These are phyloP conservation scores for Pseudomyrmex dendroicus DNA, from an alignment of 1,140 invertebrate genomes.

Conservation along the genomic window DNA sequence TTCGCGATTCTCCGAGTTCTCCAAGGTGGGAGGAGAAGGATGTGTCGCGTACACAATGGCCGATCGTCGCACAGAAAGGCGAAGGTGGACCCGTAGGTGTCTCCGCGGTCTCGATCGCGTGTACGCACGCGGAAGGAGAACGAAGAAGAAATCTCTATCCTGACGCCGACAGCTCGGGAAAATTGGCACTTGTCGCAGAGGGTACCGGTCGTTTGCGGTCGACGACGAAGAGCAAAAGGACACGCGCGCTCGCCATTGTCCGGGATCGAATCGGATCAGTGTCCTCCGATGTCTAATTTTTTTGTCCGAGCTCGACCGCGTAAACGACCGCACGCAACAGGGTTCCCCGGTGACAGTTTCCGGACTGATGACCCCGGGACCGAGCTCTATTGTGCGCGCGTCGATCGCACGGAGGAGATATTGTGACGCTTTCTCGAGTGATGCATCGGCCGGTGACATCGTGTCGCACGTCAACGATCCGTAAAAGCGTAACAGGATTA, in stretches of 20 bases:
- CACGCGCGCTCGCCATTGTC: conserved; percentile 45
- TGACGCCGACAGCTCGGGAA: neutral
- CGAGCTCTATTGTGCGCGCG: conserved; percentile 34
- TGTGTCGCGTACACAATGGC: conserved; percentile 1
- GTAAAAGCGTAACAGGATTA: conserved; percentile 75
- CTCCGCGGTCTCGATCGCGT: conserved; percentile 34
- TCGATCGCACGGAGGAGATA: conserved; percentile 48
- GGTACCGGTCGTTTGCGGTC: conserved; percentile 53
- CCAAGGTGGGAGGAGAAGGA: neutral
- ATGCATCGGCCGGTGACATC: conserved; percentile 66
- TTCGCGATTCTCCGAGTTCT: conserved; percentile 5
- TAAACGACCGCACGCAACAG: conserved; percentile 62
- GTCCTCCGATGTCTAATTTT: neutral
- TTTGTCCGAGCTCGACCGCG: conserved; percentile 59
- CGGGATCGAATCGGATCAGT: conserved; percentile 39
- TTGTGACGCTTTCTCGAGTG: conserved; percentile 14
- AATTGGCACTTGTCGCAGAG: conserved; percentile 56
- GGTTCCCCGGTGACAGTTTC: conserved; percentile 63
- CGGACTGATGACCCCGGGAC: conserved; percentile 29
- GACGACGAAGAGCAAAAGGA: conserved; percentile 43
- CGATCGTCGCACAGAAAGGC: conserved; percentile 16
- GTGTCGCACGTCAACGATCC: conserved; percentile 65
- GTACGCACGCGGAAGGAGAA: conserved; percentile 25
- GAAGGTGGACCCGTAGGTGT: conserved; percentile 17
- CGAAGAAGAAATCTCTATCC: conserved; percentile 33